Conservation (phyloP, 2,797 vertebrate species). For the Anas georgica region DNA sequence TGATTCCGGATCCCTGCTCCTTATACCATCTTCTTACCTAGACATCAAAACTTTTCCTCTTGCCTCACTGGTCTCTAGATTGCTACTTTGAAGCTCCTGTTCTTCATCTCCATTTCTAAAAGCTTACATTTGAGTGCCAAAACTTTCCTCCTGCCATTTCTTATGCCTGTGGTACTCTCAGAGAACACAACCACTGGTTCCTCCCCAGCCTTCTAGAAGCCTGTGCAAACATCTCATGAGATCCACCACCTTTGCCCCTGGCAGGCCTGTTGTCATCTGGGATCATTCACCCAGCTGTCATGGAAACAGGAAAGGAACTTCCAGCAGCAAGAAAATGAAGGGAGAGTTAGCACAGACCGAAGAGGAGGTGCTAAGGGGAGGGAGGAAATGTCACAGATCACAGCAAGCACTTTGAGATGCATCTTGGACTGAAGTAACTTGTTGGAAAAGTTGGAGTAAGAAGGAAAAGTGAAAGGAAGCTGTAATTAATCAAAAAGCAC, state of each 20-base stretch:
- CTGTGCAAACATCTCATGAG: neutral
- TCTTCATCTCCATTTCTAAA: neutral
- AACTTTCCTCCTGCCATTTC: neutral
- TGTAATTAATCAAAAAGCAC: neutral
- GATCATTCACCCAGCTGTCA: neutral
- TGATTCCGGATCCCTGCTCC: neutral
- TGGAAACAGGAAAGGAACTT: neutral
- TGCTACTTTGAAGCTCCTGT: fast-evolving
- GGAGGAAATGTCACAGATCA: neutral
- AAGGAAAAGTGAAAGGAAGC: constrained; percentile 8
- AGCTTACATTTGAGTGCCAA: neutral
- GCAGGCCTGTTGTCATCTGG: neutral
- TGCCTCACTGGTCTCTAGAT: neutral
- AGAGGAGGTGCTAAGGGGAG: neutral
- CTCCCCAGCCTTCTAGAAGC: neutral
- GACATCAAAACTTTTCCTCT: neutral
- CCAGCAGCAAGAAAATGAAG: constrained; percentile 9
- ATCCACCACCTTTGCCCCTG: neutral
- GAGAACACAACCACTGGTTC: neutral
- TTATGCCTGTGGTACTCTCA: neutral
- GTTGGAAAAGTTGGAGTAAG: neutral
- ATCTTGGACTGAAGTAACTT: neutral
- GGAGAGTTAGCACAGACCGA: neutral
- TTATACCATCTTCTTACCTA: neutral
- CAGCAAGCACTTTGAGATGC: neutral